These are phyloP conservation scores for Nymphalis c-album DNA, from an alignment of 2,888 invertebrate species.

Conservation along the genomic window DNA sequence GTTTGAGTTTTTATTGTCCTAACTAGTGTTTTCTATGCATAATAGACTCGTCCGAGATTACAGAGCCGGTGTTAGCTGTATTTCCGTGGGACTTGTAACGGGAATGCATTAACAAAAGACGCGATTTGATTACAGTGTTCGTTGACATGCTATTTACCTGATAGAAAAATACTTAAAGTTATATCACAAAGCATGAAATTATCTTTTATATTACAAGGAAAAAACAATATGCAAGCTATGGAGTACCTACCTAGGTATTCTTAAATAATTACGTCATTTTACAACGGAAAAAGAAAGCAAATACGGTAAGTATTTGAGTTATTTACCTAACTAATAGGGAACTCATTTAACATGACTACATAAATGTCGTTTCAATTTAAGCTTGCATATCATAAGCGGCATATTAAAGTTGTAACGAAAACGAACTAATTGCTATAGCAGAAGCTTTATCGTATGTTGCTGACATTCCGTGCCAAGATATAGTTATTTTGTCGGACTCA, in stretches of 20 bases:
- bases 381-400: neutral
- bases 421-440: too few species aligned
- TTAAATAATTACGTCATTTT: neutral
- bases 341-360: too few species aligned
- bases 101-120: conserved; percentile 67
- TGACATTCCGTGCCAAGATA: too few species aligned
- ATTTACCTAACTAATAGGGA: too few species aligned
- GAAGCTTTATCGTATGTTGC: too few species aligned
- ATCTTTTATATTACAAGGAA: neutral
- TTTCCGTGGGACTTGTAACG: conserved; percentile 67
- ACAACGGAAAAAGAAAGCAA: neutral
- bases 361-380: neutral
- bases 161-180: conserved; percentile 43
- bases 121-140: conserved; percentile 50
- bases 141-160: conserved; percentile 42
- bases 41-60: conserved; percentile 67
- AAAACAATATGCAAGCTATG: neutral
- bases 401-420: neutral
- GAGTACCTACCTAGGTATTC: neutral
- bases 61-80: conserved; percentile 64
- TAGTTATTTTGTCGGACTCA: too few species aligned
- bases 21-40: conserved; percentile 68
- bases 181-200: conserved; percentile 1
- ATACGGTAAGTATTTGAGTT: too few species aligned
- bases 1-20: conserved; percentile 67